Base-by-base conservation (phyloP, 2,888 invertebrate species). In the Aphidoletes aphidimyza region DNA sequence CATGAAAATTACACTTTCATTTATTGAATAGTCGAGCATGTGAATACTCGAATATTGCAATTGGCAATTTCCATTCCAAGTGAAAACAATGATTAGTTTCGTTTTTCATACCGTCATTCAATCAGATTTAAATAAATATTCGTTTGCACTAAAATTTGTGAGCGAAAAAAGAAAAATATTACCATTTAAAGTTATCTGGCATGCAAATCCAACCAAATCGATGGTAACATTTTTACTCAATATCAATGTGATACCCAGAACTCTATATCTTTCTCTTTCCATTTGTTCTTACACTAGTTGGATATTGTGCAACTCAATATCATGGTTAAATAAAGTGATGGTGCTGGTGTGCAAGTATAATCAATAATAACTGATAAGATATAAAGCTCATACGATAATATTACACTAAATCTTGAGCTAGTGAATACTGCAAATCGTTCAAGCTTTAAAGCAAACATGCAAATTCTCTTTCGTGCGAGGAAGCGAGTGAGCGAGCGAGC, bases 311-410 rank as follows among this genome's bases (percentile, higher is more conserved):
- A 69, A n/a, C n/a, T 69, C 5, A 54, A 42, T 42, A 42, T 42
- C n/a, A n/a, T n/a, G n/a, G n/a, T n/a, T n/a, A n/a, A n/a, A n/a
- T n/a, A n/a, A n/a, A n/a, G n/a, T n/a, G n/a, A n/a, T n/a, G n/a
- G n/a, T n/a, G n/a, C n/a, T n/a, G n/a, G n/a, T n/a, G n/a, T n/a
- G 42, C 14, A 42, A 26, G 14, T 22, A 47, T 47, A 22, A 22
- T 54, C 34, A 69, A 69, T 30, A 34, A 69, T 69, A 69, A 69
- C 69, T 69, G 69, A 69, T 69, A 69, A 30, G 69, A 69, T 69
- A 9, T 14, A 69, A 69, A 69, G 17, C 69, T 30, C 34, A 11
- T 69, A 69, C 14, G 17, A 47, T 30, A 69, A 14, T n/a, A 14
- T 22, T 54, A 54, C 26, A 54, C 26, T 8, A 1, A 14, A 34